Evolutionary conservation across 1,140 invertebrate genomes (phyloP).

Genomic region (Orussus abietinus): DNA sequence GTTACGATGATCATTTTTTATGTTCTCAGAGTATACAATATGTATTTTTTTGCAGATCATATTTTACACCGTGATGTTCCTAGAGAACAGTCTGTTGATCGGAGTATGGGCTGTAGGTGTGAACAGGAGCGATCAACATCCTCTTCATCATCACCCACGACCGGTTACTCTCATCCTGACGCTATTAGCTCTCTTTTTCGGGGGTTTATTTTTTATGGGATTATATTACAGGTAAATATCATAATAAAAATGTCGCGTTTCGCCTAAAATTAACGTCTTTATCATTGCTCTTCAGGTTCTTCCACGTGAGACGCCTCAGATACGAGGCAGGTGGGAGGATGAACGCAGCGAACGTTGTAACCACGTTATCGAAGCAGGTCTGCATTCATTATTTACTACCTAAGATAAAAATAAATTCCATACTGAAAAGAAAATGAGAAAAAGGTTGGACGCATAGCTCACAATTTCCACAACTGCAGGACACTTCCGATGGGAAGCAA

Average conservation of each 20-base stretch:
- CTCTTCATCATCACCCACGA: constrained; percentile 38
- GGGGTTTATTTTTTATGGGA: constrained; percentile 78
- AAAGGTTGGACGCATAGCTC: background rate
- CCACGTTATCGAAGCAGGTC: constrained; percentile 40
- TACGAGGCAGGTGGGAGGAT: constrained; percentile 63
- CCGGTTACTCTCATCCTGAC: constrained; percentile 58
- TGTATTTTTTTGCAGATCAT: constrained; percentile 58
- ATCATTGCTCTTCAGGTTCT: constrained; percentile 53
- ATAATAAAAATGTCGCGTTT: constrained; percentile 4
- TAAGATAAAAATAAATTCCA: background rate
- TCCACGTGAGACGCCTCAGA: constrained; percentile 63
- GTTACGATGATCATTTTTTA: constrained; percentile 12
- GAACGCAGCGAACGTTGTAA: constrained; percentile 40
- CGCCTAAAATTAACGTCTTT: background rate
- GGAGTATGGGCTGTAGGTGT: constrained; percentile 67
- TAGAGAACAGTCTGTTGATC: constrained; percentile 79
- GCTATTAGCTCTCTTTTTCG: constrained; percentile 61
- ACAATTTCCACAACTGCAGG: constrained; percentile 24
- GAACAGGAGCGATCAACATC: constrained; percentile 35
- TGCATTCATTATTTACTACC: constrained; percentile 6
- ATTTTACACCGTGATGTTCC: constrained; percentile 88
- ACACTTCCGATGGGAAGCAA: constrained; percentile 41
- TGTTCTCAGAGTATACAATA: constrained; percentile 7
- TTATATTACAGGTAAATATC: constrained; percentile 69
- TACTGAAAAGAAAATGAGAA: background rate